These are phyloP conservation scores for Pogonocichla stellata DNA, from an alignment of 2,113 vertebrate species.

Conservation along the genomic window DNA sequence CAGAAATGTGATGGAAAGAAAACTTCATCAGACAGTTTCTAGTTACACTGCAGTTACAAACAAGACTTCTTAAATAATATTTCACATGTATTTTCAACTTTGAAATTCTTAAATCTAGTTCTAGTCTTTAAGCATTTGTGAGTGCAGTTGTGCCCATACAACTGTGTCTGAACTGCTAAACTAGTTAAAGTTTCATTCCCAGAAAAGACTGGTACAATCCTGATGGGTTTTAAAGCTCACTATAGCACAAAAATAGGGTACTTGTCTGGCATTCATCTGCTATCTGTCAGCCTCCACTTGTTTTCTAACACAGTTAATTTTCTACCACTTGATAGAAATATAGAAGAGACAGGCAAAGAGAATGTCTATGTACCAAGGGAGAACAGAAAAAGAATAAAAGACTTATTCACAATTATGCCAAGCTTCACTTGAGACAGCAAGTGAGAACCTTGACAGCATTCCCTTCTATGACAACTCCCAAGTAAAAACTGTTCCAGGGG, in stretches of 20 bases:
- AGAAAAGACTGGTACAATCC: not conserved
- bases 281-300: conserved; percentile 23
- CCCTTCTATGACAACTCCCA: not conserved
- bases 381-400: not conserved
- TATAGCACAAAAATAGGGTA: not conserved
- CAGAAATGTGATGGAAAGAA: not conserved
- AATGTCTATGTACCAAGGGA: not conserved
- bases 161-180: not conserved
- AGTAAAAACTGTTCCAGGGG: not conserved
- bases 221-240: conserved; percentile 21
- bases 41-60: not conserved
- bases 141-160: not conserved
- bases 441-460: not conserved
- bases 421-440: not conserved
- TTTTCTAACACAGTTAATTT: conserved; percentile 43
- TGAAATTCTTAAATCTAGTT: not conserved
- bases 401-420: conserved; percentile 8
- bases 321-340: conserved; percentile 24
- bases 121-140: not conserved
- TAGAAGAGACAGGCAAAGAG: not conserved
- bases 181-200: not conserved
- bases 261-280: conserved; percentile 13
- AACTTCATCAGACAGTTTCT: not conserved
- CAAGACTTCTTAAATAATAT: not conserved
- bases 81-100: not conserved